Base-by-base conservation (phyloP, 2,113 vertebrate genomes). In the Hydropotes inermis region DNA sequence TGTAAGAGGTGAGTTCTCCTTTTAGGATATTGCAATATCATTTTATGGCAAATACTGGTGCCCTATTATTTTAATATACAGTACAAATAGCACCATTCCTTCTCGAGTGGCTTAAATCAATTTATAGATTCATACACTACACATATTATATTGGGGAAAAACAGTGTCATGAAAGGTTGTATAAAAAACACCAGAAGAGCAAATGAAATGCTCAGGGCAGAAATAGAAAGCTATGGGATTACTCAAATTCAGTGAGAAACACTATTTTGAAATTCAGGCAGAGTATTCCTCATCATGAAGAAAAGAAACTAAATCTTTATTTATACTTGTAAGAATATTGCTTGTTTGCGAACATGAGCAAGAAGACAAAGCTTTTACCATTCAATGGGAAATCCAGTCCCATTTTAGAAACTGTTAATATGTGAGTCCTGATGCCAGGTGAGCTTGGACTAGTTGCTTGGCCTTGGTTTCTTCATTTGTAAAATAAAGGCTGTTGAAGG, bases 61-160 rank as follows among this genome's bases (percentile, higher is more conserved):
- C 28, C 58, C 93, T 81, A 50, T 30, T 74, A 84, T 90, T 97
- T 95, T 96, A 96, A 70, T 55, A 89, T 74, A 54, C 5, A 92
- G 54, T 89, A 57, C 70, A 91, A 87, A 95, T n/a, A 95, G 39
- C 52, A 94, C 57, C 30, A 50, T 78, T 25, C 11, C 74, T 87
- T 87, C 87, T 94, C 81, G 33, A 87, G 94, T 58, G 64, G 50
- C 36, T 92, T 95, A 83, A 96, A 97, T 97, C 89, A 97, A 95
- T 96, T 97, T 97, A 93, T 89, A 61, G 89, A 94, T 89, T 96
- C 52, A 85, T 81, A 74, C 15, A 91, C 39, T 94, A 96, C 79
- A 58, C 74, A 58, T 52, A 82, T 76, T 89, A 64, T 87, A 92
- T 61, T 61, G 33, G 74, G 60, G 55, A 17, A 64, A 93, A 83